Conservation (phyloP, 2,888 invertebrate genomes). For the Apodemia hepburni region DNA sequence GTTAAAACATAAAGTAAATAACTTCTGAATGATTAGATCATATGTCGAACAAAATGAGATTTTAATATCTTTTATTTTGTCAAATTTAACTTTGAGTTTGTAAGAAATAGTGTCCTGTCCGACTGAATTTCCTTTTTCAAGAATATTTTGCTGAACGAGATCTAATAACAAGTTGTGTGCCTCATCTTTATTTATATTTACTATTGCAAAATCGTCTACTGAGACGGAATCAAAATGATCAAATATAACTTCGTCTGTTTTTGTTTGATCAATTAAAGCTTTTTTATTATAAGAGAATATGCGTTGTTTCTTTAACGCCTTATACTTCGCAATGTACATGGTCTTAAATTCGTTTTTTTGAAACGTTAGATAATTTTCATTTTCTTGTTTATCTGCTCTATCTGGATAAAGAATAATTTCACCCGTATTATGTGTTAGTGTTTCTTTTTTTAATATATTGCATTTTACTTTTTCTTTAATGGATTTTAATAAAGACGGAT, state of each 20-base stretch:
- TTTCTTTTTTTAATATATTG: not conserved
- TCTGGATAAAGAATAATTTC: not conserved
- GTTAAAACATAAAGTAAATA: slow-evolving; percentile 13
- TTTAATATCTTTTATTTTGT: slow-evolving; percentile 16
- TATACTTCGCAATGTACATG: not conserved
- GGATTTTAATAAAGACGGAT: slow-evolving; percentile 11
- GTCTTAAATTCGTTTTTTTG: slow-evolving; percentile 1
- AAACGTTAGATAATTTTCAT: slow-evolving; percentile 4
- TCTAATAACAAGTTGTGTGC: slow-evolving; percentile 15
- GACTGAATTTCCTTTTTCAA: not conserved
- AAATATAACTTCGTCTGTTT: slow-evolving; percentile 11
- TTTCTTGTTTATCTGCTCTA: not conserved
- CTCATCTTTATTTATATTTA: slow-evolving; percentile 14
- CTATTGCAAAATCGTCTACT: slow-evolving; percentile 16
- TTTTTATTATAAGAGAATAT: slow-evolving; percentile 17
- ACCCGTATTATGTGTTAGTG: not conserved
- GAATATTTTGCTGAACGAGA: slow-evolving; percentile 5
- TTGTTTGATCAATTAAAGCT: slow-evolving; percentile 15
- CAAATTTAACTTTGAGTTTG: slow-evolving; percentile 12
- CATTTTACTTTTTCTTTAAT: not conserved
- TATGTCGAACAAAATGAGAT: slow-evolving; percentile 16
- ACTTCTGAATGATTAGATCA: slow-evolving; percentile 8
- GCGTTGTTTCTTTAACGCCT: slow-evolving; percentile 5
- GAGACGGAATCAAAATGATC: slow-evolving; percentile 9
- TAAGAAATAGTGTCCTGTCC: not conserved